phyloP scores from a whole-genome alignment of 2,113 vertebrate genomes.

The Eupsittula cactorum region DNA sequence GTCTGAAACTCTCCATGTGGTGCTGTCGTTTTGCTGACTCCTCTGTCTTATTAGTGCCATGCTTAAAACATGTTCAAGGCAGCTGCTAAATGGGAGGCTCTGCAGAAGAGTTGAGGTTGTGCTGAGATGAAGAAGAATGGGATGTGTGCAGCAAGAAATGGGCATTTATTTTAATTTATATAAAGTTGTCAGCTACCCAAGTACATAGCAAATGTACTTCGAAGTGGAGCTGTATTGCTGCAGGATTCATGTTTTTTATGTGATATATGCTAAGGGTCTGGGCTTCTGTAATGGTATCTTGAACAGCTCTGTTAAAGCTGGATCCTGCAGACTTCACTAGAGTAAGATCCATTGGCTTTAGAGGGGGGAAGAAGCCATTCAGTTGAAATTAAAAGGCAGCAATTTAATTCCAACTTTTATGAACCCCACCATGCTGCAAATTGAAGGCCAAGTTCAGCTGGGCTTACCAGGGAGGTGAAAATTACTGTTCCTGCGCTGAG shows the following conservation, averaged over 20 bases:
- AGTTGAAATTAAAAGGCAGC: conserved; percentile 35
- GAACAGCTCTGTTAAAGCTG: background rate
- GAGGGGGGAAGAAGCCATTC: background rate
- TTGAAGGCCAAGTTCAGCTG: background rate
- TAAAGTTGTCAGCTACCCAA: background rate
- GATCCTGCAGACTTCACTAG: background rate
- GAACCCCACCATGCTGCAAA: background rate
- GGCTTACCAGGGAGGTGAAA: background rate
- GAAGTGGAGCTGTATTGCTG: background rate
- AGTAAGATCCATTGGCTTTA: background rate
- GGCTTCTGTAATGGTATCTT: background rate
- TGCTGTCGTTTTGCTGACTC: background rate
- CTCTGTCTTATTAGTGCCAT: background rate
- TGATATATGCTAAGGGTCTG: background rate
- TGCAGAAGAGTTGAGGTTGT: background rate
- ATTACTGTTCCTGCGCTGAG: background rate
- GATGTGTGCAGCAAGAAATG: background rate
- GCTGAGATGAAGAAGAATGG: background rate
- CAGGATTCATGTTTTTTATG: background rate
- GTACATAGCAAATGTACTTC: background rate
- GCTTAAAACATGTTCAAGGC: background rate
- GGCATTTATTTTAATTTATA: conserved; percentile 28
- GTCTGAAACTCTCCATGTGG: background rate
- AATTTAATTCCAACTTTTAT: conserved; percentile 46
- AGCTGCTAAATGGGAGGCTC: background rate